These are phyloP conservation scores for Morphnarchus princeps DNA, from an alignment of 2,113 vertebrate species.

Conservation along the genomic window DNA sequence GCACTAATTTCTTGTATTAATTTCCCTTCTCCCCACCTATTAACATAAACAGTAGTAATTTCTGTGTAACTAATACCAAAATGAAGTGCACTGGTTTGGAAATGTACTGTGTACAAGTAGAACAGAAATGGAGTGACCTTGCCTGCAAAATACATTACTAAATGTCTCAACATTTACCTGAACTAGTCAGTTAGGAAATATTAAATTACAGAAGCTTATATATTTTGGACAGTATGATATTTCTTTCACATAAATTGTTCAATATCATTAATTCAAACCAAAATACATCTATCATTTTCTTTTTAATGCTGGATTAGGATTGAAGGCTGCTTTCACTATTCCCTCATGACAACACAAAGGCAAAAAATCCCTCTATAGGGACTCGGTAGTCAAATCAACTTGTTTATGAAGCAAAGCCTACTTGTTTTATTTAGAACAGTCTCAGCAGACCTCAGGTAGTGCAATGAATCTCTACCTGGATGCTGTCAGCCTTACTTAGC, in stretches of 20 bases:
- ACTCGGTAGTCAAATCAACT: slow-evolving; percentile 32
- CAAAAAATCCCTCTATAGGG: not conserved
- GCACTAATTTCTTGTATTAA: not conserved
- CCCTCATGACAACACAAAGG: not conserved
- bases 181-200: not conserved
- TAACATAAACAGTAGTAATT: not conserved
- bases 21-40: not conserved
- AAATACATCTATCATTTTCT: not conserved
- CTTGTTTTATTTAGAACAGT: slow-evolving; percentile 56
- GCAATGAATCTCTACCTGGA: slow-evolving; percentile 15
- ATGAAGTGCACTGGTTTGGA: not conserved
- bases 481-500: not conserved
- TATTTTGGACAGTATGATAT: not conserved
- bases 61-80: not conserved
- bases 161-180: not conserved
- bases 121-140: not conserved
- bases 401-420: slow-evolving; percentile 60
- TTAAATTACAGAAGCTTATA: not conserved
- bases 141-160: not conserved
- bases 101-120: not conserved
- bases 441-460: slow-evolving; percentile 31
- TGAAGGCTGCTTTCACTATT: slow-evolving; percentile 35
- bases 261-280: not conserved
- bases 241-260: not conserved
- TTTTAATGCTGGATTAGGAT: slow-evolving; percentile 42